phyloP scores from a whole-genome alignment of 1,140 invertebrate species.

The Rhyacophila brunnea region DNA sequence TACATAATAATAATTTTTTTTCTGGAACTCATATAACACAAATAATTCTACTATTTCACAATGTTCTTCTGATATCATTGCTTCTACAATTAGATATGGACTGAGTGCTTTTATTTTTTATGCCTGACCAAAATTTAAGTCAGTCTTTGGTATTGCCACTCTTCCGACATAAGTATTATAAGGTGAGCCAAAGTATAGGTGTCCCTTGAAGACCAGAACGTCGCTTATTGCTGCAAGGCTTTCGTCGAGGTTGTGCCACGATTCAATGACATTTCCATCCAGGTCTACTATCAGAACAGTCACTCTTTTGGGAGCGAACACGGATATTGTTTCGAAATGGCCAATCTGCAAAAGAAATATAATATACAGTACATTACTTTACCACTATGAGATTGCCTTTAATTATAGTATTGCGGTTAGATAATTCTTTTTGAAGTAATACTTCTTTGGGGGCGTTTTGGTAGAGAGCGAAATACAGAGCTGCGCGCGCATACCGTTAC shows the following conservation, averaged over 20 bases:
- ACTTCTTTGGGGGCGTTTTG: too few species aligned
- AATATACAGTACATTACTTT: too few species aligned
- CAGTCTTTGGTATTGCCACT: constrained; percentile 51
- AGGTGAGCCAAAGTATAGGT: constrained; percentile 58
- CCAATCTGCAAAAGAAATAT: constrained; percentile 48
- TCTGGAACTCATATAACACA: too few species aligned
- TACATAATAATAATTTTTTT: too few species aligned
- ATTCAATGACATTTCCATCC: constrained; percentile 64
- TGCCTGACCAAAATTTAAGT: constrained; percentile 40
- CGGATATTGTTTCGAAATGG: constrained; percentile 40
- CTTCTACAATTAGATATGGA: too few species aligned
- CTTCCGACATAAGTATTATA: constrained; percentile 59
- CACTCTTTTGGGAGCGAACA: constrained; percentile 44
- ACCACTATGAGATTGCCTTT: too few species aligned
- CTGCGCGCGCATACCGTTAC: too few species aligned
- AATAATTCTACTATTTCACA: too few species aligned
- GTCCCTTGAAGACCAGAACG: constrained; percentile 50
- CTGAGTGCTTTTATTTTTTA: neutral
- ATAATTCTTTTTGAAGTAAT: too few species aligned
- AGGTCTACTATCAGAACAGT: constrained; percentile 60
- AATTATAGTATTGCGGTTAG: too few species aligned
- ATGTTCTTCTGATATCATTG: too few species aligned
- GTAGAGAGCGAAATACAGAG: too few species aligned
- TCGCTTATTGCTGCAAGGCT: constrained; percentile 51
- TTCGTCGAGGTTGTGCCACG: constrained; percentile 55